A percentile compares a stretch with the other conserved stretches of the same genome.
Conservation (phyloP, 1,140 invertebrate genomes). For the Pseudobourletiella spinata region DNA sequence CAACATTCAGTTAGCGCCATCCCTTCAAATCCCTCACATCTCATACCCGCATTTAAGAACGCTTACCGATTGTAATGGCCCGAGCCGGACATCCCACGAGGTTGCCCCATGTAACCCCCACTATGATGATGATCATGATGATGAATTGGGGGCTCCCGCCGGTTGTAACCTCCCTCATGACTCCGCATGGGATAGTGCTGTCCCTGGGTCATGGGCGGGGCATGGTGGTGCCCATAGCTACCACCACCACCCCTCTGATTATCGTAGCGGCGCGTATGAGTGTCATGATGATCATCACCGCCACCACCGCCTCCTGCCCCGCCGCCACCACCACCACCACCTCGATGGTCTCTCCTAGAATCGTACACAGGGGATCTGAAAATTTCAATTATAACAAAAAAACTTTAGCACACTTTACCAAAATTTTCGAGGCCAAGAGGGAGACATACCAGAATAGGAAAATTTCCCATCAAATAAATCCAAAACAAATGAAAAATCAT, state of each 20-base stretch:
- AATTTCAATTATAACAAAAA: no score
- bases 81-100: not conserved
- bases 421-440: no score
- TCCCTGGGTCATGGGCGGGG: not conserved
- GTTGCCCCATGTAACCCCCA: not conserved
- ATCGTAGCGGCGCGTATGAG: not conserved
- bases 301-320: conserved; percentile 6
- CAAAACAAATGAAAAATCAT: no score
- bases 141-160: not conserved
- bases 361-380: conserved; percentile 21
- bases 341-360: conserved; percentile 9
- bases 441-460: no score
- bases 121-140: conserved; percentile 13
- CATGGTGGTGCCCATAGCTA: not conserved
- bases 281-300: conserved; percentile 17
- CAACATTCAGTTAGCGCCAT: not conserved
- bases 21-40: no score
- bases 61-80: conserved; percentile 6
- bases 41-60: no score
- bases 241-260: conserved; percentile 9
- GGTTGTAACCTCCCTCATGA: conserved; percentile 9
- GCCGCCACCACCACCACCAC: conserved; percentile 6
- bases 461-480: not conserved
- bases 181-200: not conserved
- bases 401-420: no score